phyloP scores from a whole-genome alignment of 2,797 vertebrate species.

The Silurus aristotelis region DNA sequence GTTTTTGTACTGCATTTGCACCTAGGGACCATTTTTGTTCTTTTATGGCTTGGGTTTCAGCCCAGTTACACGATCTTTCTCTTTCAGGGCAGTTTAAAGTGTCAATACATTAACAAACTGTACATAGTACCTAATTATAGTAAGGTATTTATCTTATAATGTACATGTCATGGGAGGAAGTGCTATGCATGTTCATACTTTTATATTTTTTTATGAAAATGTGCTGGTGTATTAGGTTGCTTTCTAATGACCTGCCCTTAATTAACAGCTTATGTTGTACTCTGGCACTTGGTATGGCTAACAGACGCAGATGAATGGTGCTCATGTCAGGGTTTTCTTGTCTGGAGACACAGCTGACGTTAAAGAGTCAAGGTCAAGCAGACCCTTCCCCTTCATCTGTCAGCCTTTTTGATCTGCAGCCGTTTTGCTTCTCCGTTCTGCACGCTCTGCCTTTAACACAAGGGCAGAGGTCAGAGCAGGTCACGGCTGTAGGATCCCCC shows the following conservation, averaged over 20 bases:
- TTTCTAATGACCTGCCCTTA: conserved; percentile 53
- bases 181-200: background rate
- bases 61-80: conserved; percentile 25
- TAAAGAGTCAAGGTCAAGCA: conserved; percentile 79
- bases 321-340: conserved; percentile 51
- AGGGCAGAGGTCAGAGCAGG: conserved; percentile 68
- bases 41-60: conserved; percentile 40
- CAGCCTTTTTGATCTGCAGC: conserved; percentile 82
- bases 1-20: conserved; percentile 64
- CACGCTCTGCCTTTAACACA: conserved; percentile 69
- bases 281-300: conserved; percentile 41
- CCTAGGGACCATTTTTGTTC: conserved; percentile 61
- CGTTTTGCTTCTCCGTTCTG: conserved; percentile 67
- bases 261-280: conserved; percentile 56
- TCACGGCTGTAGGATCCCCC: conserved; percentile 59
- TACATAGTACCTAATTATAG: background rate
- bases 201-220: conserved; percentile 32
- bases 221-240: conserved; percentile 46
- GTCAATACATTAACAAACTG: conserved; percentile 35
- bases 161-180: conserved; percentile 10
- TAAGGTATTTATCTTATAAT: conserved; percentile 17
- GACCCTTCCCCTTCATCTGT: conserved; percentile 80
- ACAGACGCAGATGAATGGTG: conserved; percentile 54
- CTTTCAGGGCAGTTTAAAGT: conserved; percentile 34
- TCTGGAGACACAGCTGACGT: conserved; percentile 69